A percentile compares a stretch with the other conserved stretches of the same genome.
phyloP scores from a whole-genome alignment of 2,888 invertebrate species.

The Scotopteryx bipunctaria region DNA sequence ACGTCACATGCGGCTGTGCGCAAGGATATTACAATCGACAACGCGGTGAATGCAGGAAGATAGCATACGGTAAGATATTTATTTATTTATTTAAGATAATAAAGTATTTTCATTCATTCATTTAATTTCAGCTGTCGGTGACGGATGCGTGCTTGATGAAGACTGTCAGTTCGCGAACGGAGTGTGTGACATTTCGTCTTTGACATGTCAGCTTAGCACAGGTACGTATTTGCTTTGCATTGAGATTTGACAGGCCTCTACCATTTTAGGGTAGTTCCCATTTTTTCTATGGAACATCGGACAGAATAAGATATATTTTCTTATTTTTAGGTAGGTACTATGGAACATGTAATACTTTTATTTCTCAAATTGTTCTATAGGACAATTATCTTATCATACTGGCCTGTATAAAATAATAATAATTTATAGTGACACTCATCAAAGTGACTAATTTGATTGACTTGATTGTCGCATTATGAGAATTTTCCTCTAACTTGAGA shows the following conservation, averaged over 20 bases:
- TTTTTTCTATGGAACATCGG: too few species aligned
- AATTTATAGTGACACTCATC: too few species aligned
- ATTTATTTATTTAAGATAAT: background rate
- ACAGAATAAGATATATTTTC: too few species aligned
- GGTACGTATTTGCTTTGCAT: conserved; percentile 26
- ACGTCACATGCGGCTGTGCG: conserved; percentile 57
- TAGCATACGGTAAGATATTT: conserved; percentile 50
- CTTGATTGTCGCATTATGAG: too few species aligned
- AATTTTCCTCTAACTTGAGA: too few species aligned
- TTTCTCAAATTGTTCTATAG: too few species aligned
- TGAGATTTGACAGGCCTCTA: background rate
- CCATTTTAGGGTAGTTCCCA: background rate
- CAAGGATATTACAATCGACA: conserved; percentile 64
- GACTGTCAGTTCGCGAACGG: conserved; percentile 67
- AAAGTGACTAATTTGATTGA: too few species aligned
- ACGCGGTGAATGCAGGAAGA: conserved; percentile 66
- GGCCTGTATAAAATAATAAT: too few species aligned
- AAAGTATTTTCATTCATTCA: background rate
- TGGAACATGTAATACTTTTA: too few species aligned
- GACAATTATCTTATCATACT: too few species aligned
- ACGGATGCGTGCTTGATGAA: conserved; percentile 62
- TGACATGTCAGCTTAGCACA: conserved; percentile 48
- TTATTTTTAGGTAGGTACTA: too few species aligned
- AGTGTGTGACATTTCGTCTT: conserved; percentile 45
- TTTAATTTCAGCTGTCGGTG: conserved; percentile 54